A percentile compares a stretch with the other conserved stretches of the same genome.
Evolutionary conservation across 2,113 vertebrate species (phyloP).

Genomic region (Harpagus bidentatus): DNA sequence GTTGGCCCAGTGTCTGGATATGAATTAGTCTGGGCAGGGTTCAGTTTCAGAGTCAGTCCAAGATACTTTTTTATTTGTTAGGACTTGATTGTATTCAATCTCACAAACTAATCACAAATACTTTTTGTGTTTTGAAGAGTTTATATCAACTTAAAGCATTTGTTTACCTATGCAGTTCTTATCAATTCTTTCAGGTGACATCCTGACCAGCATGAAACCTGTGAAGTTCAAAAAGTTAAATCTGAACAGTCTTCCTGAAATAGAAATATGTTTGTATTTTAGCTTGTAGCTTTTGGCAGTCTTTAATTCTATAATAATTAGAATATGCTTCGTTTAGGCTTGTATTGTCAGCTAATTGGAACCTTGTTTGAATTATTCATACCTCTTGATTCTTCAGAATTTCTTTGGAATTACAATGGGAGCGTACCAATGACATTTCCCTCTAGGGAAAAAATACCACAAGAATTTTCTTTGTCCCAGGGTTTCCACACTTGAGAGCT

Average conservation of each 20-base stretch:
- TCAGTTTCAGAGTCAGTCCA: neutral
- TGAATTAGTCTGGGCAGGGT: neutral
- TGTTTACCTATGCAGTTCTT: neutral
- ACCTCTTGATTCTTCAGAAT: neutral
- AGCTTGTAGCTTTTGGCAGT: neutral
- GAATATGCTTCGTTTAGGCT: neutral
- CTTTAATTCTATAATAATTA: neutral
- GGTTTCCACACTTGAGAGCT: neutral
- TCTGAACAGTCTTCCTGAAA: neutral
- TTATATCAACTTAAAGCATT: neutral
- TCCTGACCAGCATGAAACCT: neutral
- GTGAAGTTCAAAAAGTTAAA: neutral
- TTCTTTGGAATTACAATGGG: neutral
- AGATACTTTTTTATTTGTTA: neutral
- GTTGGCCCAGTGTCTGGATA: neutral
- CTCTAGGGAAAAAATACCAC: neutral
- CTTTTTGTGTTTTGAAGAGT: neutral
- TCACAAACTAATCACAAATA: neutral
- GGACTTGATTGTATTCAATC: neutral
- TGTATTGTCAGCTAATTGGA: neutral
- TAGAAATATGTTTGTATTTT: neutral
- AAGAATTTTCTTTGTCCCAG: neutral
- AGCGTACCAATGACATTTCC: neutral
- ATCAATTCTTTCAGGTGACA: neutral
- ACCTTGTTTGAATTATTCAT: conserved; percentile 4